Evolutionary conservation across 2,113 vertebrate species (phyloP), one percentile per base, ranked within the genome.

Genomic region (Hyperoodon ampullatus): DNA sequence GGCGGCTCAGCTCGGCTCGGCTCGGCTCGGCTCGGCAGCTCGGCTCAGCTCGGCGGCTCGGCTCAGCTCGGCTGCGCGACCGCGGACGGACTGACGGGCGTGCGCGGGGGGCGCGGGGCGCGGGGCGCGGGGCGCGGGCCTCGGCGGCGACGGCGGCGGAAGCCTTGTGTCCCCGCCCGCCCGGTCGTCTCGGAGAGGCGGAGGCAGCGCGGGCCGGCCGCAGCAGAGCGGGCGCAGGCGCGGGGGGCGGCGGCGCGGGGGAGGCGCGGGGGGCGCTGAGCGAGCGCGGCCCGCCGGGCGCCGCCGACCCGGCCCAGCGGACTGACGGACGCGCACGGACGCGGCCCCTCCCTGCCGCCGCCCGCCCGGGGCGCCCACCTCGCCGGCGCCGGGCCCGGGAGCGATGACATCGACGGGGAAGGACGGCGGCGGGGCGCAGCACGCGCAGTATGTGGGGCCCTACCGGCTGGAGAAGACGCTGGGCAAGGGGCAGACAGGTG

Each of bases 401-500:
- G 98, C 98, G 98, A 99, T 99, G 99, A 99, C 99, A 99, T 99
- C 99, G 98, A 99, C 99, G 98, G 99, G 99, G 97, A 99, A 99
- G 98, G 99, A 99, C 99, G 99, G 99, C 99, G 99, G 99, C 99
- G 99, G 99, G 98, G 99, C 99, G 98, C 99, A 99, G 97, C 99
- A 99, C 98, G 99, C 99, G 99, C 99, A 99, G 98, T 99, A 99
- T 98, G 99, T 99, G 99, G 99, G 99, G 99, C 99, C 99, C 97
- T 99, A 99, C 97, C 99, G 99, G 97, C 99, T 99, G 99, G 99
- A 99, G 99, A 99, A 99, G 99, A 99, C 99, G 98, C 99, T 99
- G 95, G 99, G 99, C 97, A 99, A 99, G 99, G 99, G 99, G 99
- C 99, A 99, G 99, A 99, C 99, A 99, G 99, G 99, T 99, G 95